A percentile compares a stretch with the other conserved stretches of the same genome.
These are phyloP conservation scores for Pyrrhosoma nymphula DNA, from an alignment of 2,888 invertebrate genomes.

Conservation along the genomic window DNA sequence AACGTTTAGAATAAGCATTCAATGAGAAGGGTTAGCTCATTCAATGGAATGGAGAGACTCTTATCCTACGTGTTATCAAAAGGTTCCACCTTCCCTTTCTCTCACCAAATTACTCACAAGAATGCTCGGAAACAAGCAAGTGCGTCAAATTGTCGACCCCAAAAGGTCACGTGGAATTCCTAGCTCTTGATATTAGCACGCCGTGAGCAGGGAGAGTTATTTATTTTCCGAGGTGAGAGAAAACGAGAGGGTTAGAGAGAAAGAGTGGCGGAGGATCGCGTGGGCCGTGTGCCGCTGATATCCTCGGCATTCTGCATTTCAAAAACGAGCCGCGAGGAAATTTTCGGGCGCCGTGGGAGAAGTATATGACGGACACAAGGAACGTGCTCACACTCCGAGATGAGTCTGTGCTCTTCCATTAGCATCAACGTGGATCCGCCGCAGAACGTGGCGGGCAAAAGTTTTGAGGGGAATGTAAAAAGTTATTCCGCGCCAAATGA, in stretches of 20 bases:
- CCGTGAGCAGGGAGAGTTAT: not conserved
- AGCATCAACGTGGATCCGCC: constrained; percentile 10
- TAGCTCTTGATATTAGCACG: not conserved
- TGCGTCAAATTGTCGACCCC: not conserved
- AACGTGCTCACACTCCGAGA: not conserved
- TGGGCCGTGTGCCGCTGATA: not conserved
- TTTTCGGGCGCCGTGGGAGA: not conserved
- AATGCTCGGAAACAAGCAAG: not conserved
- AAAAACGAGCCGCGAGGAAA: not conserved
- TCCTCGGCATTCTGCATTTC: not conserved
- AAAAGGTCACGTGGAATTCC: not conserved
- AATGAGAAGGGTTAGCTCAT: not conserved
- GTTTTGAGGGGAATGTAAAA: not conserved
- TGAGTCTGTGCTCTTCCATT: not conserved
- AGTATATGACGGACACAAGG: not conserved
- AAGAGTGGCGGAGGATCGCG: not conserved
- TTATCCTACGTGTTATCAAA: not conserved
- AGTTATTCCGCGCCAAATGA: not conserved
- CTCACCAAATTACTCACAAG: not conserved
- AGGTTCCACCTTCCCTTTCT: not conserved
- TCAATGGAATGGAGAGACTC: not conserved
- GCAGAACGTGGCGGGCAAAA: not conserved
- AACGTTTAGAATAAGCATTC: not conserved
- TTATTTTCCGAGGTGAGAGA: not conserved
- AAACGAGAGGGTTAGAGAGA: not conserved